A percentile compares a stretch with the other conserved stretches of the same genome.
phyloP scores from a whole-genome alignment of 2,797 vertebrate species.

The Danio jaintianensis region DNA sequence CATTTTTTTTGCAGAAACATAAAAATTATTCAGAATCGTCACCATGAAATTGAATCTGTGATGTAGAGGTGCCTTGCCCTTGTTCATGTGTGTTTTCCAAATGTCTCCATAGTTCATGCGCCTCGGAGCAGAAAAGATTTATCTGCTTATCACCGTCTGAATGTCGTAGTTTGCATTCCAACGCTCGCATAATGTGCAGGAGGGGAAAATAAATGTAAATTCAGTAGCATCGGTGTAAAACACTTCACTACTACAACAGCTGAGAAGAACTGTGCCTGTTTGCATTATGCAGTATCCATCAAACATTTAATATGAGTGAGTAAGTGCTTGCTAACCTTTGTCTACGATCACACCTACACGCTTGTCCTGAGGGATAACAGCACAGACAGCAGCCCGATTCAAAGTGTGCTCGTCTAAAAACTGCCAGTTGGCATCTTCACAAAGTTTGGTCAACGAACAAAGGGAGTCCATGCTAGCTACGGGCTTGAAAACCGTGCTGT shows the following conservation, averaged over 20 bases:
- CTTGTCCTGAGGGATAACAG: conserved; percentile 54
- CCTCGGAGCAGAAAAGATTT: conserved; percentile 37
- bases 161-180: conserved; percentile 12
- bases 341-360: conserved; percentile 68
- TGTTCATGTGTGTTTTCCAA: conserved; percentile 18
- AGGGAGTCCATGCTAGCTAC: neutral
- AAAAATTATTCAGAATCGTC: conserved; percentile 54
- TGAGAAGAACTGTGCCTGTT: conserved; percentile 44
- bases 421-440: neutral
- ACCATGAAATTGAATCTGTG: conserved; percentile 64
- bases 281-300: conserved; percentile 63
- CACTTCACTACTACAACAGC: neutral
- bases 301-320: conserved; percentile 67
- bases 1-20: conserved; percentile 9
- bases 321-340: conserved; percentile 65
- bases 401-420: conserved; percentile 15
- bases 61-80: conserved; percentile 47
- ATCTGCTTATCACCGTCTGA: conserved; percentile 11
- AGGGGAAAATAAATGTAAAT: conserved; percentile 15
- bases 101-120: conserved; percentile 37
- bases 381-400: neutral
- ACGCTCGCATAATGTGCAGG: neutral
- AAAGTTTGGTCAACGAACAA: conserved; percentile 21
- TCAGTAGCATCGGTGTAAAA: neutral
- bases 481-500: conserved; percentile 59